Percentiles rank a stretch among this genome's conserved stretches.
These are phyloP conservation scores for Eupeodes corollae DNA, from an alignment of 1,140 invertebrate genomes.

Conservation along the genomic window DNA sequence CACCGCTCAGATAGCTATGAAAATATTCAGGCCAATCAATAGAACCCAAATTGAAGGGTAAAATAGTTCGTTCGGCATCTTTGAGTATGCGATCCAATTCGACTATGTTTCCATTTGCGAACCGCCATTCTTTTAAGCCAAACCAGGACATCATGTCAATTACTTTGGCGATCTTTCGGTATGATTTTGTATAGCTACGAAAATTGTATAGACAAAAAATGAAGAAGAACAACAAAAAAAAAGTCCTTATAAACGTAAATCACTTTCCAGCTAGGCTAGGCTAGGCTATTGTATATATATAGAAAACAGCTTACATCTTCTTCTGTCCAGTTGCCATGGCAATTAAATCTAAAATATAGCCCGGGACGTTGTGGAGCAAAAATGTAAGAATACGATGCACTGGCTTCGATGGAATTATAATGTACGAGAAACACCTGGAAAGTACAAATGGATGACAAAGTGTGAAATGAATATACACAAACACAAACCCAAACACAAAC, in stretches of 20 bases:
- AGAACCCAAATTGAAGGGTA: conserved; percentile 39
- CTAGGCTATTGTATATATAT: not conserved
- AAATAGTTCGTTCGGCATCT: conserved; percentile 16
- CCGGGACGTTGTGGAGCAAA: conserved; percentile 49
- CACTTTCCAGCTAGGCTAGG: not conserved
- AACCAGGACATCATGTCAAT: conserved; percentile 38
- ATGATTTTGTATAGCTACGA: conserved; percentile 12
- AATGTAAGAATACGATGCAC: conserved; percentile 37
- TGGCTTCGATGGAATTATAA: conserved; percentile 37
- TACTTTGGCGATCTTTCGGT: conserved; percentile 32
- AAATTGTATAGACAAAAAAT: not conserved
- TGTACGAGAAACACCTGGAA: conserved; percentile 38
- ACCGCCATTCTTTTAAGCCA: conserved; percentile 34
- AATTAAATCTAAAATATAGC: conserved; percentile 45
- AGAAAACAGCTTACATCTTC: conserved; percentile 43
- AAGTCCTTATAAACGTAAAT: not conserved
- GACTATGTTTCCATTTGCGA: conserved; percentile 35
- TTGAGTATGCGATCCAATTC: conserved; percentile 28
- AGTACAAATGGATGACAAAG: conserved; percentile 9
- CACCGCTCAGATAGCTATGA: conserved; percentile 43
- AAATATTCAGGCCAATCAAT: conserved; percentile 50
- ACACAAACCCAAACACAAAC: not conserved
- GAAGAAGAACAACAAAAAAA: not conserved
- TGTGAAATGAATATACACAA: not conserved
- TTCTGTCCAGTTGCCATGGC: conserved; percentile 45